A percentile compares a stretch with the other conserved stretches of the same genome.
These are phyloP conservation scores for Drosophila setosimentum DNA, from an alignment of 2,888 invertebrate genomes.

Conservation along the genomic window DNA sequence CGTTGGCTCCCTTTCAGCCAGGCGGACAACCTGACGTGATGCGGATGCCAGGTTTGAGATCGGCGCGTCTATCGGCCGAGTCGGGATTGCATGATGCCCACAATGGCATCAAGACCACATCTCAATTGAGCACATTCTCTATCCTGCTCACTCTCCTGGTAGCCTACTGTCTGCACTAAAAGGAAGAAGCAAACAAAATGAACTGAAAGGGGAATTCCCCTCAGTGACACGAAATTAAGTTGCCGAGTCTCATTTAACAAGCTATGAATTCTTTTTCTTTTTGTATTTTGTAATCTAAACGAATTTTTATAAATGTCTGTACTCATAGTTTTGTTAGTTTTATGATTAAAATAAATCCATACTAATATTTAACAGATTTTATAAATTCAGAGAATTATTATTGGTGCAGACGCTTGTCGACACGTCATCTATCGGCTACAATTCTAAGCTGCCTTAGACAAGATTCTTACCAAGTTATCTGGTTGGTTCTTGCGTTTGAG, in stretches of 20 bases:
- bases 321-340: constrained; percentile 62
- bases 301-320: constrained; percentile 57
- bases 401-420: not conserved
- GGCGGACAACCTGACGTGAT: constrained; percentile 73
- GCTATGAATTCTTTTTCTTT: constrained; percentile 9
- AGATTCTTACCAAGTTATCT: not conserved
- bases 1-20: constrained; percentile 64
- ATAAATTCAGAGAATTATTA: no score
- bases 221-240: constrained; percentile 30
- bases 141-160: constrained; percentile 66
- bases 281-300: constrained; percentile 53
- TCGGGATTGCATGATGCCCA: constrained; percentile 60
- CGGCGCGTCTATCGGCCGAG: constrained; percentile 65
- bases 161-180: constrained; percentile 68
- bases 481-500: not conserved
- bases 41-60: constrained; percentile 77
- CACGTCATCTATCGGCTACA: not conserved
- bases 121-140: constrained; percentile 51
- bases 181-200: not conserved
- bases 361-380: not conserved
- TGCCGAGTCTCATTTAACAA: constrained; percentile 2
- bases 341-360: constrained; percentile 36
- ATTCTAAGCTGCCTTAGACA: not conserved
- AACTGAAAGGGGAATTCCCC: no score
- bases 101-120: constrained; percentile 30